Percentiles rank a stretch among this genome's conserved stretches.
Conservation (phyloP, 2,888 invertebrate species). For the Caenorhabditis zanzibari region DNA sequence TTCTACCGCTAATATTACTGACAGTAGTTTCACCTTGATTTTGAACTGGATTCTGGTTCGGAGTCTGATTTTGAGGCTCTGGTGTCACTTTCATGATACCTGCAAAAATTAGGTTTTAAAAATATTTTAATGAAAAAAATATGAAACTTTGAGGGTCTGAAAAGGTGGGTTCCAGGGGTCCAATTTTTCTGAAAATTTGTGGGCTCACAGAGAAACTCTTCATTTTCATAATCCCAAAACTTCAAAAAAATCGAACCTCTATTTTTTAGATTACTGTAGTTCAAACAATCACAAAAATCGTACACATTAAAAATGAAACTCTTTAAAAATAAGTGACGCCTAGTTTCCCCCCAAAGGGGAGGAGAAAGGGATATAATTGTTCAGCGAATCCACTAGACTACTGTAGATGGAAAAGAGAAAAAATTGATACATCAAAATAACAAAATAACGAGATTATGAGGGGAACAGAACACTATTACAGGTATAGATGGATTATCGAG, state of each 20-base stretch:
- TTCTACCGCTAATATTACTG: not conserved
- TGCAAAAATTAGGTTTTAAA: not conserved
- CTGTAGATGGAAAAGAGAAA: not conserved
- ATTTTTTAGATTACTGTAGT: too few relatives aligned
- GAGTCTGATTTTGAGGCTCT: too few relatives aligned
- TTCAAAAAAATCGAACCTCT: too few relatives aligned
- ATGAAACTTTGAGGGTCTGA: too few relatives aligned
- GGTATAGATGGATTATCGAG: not conserved
- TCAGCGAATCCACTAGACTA: slow-evolving; percentile 2
- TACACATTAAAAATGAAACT: not conserved
- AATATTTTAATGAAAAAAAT: too few relatives aligned
- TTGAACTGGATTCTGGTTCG: too few relatives aligned
- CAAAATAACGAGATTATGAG: slow-evolving; percentile 23
- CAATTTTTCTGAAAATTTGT: not conserved
- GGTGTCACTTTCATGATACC: slow-evolving; percentile 34
- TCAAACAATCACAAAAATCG: not conserved
- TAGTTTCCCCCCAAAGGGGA: not conserved
- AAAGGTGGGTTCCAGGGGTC: too few relatives aligned
- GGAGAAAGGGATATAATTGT: slow-evolving; percentile 1
- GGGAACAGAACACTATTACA: not conserved
- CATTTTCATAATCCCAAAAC: too few relatives aligned
- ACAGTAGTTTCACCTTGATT: not conserved
- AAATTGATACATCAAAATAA: slow-evolving; percentile 19
- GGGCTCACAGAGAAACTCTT: too few relatives aligned
- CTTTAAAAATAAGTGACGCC: slow-evolving; percentile 10